A percentile compares a stretch with the other conserved stretches of the same genome.
Conservation (phyloP, 2,888 invertebrate genomes). For the Conomelus anceps region DNA sequence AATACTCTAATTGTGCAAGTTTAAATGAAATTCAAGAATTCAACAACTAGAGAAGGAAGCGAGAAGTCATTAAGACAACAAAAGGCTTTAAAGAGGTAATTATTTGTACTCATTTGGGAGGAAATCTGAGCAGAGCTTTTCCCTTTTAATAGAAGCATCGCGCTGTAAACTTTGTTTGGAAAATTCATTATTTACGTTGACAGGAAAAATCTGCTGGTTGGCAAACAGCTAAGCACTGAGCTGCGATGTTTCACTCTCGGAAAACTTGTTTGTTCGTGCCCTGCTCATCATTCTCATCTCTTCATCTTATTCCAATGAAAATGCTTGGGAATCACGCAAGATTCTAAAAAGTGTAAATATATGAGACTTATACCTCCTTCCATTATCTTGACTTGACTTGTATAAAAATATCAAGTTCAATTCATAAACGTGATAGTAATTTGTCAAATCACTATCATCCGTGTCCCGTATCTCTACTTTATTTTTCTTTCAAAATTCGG, state of each 20-base stretch:
- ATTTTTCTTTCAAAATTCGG: too few species aligned
- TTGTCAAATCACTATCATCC: too few species aligned
- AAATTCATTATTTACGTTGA: not conserved
- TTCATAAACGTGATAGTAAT: not conserved
- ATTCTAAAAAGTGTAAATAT: not conserved
- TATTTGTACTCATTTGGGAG: not conserved
- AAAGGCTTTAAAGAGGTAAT: not conserved
- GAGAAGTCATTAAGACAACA: not conserved
- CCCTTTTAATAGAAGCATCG: not conserved
- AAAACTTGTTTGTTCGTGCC: not conserved
- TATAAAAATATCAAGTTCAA: not conserved
- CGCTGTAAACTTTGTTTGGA: not conserved
- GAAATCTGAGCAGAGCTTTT: not conserved
- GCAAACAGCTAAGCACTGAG: not conserved
- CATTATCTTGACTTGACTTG: not conserved
- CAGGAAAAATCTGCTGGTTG: not conserved
- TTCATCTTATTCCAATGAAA: not conserved
- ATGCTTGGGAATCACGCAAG: not conserved
- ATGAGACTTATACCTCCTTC: not conserved
- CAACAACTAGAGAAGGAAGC: not conserved
- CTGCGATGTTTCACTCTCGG: not conserved
- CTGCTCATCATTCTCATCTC: not conserved
- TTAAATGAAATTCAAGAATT: not conserved
- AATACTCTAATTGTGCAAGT: not conserved
- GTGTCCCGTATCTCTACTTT: too few species aligned